These are phyloP conservation scores for Imbricaverruca yamaguchii DNA, from an alignment of 2,888 invertebrate genomes.

Conservation along the genomic window DNA sequence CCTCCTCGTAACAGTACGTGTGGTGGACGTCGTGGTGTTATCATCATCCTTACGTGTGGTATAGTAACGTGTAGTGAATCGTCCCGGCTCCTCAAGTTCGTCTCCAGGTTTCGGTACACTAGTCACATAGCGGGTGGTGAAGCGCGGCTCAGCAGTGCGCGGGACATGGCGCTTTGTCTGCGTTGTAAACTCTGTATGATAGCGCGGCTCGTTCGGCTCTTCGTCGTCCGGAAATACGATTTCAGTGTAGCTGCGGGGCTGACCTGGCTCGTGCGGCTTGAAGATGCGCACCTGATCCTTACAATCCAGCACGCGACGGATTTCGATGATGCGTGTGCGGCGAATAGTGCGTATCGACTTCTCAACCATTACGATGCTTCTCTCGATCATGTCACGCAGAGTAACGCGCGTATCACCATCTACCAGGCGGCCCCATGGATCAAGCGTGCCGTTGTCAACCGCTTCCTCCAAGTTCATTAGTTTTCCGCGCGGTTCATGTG, in stretches of 20 bases:
- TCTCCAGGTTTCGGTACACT: not conserved
- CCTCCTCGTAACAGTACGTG: not conserved
- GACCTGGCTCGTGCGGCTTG: not conserved
- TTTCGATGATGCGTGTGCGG: slow-evolving; percentile 5
- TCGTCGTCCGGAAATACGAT: not conserved
- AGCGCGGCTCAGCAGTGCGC: not conserved
- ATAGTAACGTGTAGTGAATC: not conserved
- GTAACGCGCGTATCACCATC: not conserved
- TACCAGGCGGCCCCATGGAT: not conserved
- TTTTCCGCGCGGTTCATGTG: slow-evolving; percentile 43
- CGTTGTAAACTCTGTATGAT: slow-evolving; percentile 10
- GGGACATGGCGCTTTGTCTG: not conserved
- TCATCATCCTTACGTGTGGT: not conserved
- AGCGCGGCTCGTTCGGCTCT: not conserved
- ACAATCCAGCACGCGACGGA: not conserved
- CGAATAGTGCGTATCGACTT: not conserved
- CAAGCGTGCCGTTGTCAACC: not conserved
- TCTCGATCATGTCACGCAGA: not conserved
- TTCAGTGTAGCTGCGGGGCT: slow-evolving; percentile 10
- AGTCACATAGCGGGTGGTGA: not conserved
- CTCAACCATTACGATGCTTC: not conserved
- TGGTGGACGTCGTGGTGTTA: not conserved
- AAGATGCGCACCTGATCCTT: not conserved
- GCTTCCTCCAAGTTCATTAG: not conserved
- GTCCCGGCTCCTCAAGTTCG: not conserved